These are phyloP conservation scores for Altica lythri DNA, from an alignment of 2,888 invertebrate species.

Conservation along the genomic window DNA sequence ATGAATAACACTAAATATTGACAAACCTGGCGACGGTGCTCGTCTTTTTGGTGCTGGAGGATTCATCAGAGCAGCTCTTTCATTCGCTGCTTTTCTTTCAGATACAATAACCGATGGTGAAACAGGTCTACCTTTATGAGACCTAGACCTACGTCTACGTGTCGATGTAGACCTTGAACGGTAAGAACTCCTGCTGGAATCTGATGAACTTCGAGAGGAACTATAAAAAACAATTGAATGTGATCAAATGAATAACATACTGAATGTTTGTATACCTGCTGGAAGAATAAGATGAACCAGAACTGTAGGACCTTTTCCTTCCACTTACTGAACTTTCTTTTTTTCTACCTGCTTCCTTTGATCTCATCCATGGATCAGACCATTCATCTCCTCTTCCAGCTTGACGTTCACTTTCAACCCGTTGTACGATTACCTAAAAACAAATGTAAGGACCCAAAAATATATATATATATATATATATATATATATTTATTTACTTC, in stretches of 20 bases:
- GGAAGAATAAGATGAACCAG: conserved; percentile 71
- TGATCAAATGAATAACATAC: conserved; percentile 3
- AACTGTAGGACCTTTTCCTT: conserved; percentile 69
- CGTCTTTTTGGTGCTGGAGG: conserved; percentile 70
- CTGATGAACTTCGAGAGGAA: conserved; percentile 53
- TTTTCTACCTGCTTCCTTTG: conserved; percentile 66
- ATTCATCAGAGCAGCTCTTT: conserved; percentile 74
- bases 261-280: conserved; percentile 57
- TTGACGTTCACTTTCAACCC: conserved; percentile 62
- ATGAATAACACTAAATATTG: neutral
- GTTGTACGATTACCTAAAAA: conserved; percentile 70
- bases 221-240: conserved; percentile 34
- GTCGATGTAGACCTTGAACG: conserved; percentile 60
- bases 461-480: too few species aligned
- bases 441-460: too few species aligned
- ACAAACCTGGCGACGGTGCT: conserved; percentile 59
- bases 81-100: conserved; percentile 66
- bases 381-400: conserved; percentile 78
- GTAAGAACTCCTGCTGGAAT: conserved; percentile 53
- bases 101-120: conserved; percentile 69
- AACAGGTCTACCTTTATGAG: conserved; percentile 54
- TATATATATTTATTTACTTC: conserved; percentile 47
- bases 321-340: conserved; percentile 55
- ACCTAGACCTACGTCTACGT: conserved; percentile 56
- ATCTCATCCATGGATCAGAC: conserved; percentile 94